phyloP scores from a whole-genome alignment of 2,113 vertebrate genomes.

The Eudyptes chrysolophus region DNA sequence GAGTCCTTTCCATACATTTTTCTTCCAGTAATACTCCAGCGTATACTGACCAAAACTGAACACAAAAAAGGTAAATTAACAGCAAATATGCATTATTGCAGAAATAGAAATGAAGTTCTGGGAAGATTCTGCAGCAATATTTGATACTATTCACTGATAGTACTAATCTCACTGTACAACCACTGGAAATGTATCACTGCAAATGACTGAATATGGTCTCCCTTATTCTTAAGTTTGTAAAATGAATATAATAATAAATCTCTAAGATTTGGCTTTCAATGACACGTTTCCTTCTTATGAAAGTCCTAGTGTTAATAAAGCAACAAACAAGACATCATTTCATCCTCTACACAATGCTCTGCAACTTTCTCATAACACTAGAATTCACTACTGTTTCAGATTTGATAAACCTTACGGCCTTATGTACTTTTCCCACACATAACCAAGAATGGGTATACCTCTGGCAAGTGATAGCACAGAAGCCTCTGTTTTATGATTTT shows the following conservation, averaged over 20 bases:
- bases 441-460: neutral
- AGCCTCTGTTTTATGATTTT: constrained; percentile 33
- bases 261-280: neutral
- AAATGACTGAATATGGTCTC: accelerated
- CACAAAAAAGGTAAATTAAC: neutral
- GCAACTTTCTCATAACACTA: neutral
- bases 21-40: neutral
- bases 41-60: neutral
- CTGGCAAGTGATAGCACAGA: constrained; percentile 21
- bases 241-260: neutral
- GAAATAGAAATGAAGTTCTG: neutral
- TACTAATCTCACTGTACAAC: neutral
- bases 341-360: neutral
- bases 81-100: neutral
- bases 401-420: neutral
- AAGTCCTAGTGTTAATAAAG: neutral
- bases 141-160: neutral
- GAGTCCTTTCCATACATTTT: neutral
- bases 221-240: neutral
- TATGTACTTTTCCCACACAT: neutral
- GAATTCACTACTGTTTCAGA: neutral
- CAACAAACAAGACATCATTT: neutral
- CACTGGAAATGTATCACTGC: neutral
- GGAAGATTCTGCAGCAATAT: neutral
- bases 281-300: neutral